Evolutionary conservation across 2,888 invertebrate species (phyloP), one percentile per base, ranked within the genome.

Genomic region (Strigamia transsilvanica): DNA sequence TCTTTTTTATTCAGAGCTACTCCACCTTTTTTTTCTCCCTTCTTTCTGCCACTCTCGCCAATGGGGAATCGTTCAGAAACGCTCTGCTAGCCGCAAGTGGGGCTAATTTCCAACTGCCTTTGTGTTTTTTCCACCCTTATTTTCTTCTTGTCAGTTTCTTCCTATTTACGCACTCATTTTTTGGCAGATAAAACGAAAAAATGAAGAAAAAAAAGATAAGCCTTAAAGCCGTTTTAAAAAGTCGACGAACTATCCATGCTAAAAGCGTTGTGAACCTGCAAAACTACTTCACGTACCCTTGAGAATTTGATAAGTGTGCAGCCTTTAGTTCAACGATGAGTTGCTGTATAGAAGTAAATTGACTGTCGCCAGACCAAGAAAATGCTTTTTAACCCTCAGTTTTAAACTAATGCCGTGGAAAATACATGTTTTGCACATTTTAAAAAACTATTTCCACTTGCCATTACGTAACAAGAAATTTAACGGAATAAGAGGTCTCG

Each of bases 1-100:
- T 73, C 73, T 73, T 73, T 73, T n/a, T 27, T 32, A 73, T 73
- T 73, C 73, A 73, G 73, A 10, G 73, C 73, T 73, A 27, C 73
- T 73, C 23, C 12, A 12, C n/a, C n/a, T 73, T 73, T 73, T 73
- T 73, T 66, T 66, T n/a, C 32, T 23, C 27, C 12, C 32, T 73
- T 32, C 73, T 73, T 73, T 15, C 73, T 73, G 13, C 73, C 73
- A 27, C 27, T 73, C 27, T 27, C 27, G 73, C 73, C 73, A 73
- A 73, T 73, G 12, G 73, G 73, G 73, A 73, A 73, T 73, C 73
- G 27, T 73, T 73, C 73, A 21, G 23, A 27, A 23, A 73, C 73
- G n/a, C 73, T 73, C 73, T 73, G 32, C 15, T 73, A 73, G 73
- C 73, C 73, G 32, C 73, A 73, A 73, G 73, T 73, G 32, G 32